Conservation (phyloP, 2,113 vertebrate species). For the Danionella cerebrum region DNA sequence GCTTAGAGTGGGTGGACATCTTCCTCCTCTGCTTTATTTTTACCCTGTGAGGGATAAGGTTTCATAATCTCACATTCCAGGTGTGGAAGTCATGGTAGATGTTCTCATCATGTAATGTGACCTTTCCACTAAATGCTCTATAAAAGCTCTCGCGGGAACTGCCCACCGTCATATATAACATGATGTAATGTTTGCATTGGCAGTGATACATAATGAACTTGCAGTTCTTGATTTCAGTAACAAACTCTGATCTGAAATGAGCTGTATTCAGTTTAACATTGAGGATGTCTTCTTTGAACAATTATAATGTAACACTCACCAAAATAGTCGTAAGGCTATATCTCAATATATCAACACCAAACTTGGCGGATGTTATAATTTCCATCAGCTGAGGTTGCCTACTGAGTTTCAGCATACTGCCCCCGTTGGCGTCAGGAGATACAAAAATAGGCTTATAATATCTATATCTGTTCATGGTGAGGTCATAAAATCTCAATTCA, state of each 20-base stretch:
- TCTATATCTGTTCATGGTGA: too few species aligned
- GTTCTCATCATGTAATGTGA: neutral
- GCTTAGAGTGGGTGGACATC: conserved; percentile 49
- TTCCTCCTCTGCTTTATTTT: conserved; percentile 49
- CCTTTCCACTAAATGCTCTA: conserved; percentile 1
- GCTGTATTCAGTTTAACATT: conserved; percentile 41
- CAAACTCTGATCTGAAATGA: neutral
- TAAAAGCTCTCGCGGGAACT: neutral
- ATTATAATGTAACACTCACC: too few species aligned
- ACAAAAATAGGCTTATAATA: too few species aligned
- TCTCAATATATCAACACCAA: too few species aligned
- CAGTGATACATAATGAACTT: conserved; percentile 1
- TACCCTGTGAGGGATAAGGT: conserved; percentile 47
- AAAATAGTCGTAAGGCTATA: too few species aligned
- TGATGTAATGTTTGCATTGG: conserved; percentile 24
- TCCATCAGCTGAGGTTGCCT: too few species aligned
- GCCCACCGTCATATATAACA: neutral
- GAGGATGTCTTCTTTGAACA: too few species aligned
- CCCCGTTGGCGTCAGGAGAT: too few species aligned
- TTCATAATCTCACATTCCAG: conserved; percentile 45
- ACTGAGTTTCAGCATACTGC: too few species aligned
- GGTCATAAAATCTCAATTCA: too few species aligned
- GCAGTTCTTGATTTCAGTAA: neutral
- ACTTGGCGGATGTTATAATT: too few species aligned
- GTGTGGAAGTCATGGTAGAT: conserved; percentile 3